Percentiles rank a stretch among this genome's conserved stretches.
Conservation (phyloP, 2,888 invertebrate species). For the Glomeris marginata region DNA sequence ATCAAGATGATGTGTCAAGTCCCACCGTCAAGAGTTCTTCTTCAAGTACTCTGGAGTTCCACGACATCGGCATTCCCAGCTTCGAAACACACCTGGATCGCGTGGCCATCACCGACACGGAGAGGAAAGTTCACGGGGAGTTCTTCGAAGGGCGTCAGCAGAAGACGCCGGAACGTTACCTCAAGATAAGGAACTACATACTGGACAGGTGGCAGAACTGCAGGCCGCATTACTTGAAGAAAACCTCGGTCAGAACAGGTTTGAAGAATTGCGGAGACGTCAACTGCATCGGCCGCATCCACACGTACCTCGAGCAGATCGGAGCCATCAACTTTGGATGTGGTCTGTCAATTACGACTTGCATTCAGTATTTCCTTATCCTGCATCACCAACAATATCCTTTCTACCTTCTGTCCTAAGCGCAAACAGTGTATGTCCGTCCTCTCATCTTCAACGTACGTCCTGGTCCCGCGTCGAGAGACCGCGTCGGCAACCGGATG, state of each 20-base stretch:
- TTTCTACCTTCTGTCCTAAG: too few relatives aligned
- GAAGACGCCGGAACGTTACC: conserved; percentile 42
- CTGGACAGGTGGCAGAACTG: conserved; percentile 38
- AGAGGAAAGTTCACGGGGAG: conserved; percentile 39
- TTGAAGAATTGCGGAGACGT: conserved; percentile 46
- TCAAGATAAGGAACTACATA: conserved; percentile 44
- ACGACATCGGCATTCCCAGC: conserved; percentile 33
- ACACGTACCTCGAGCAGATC: conserved; percentile 43
- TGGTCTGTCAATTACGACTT: conserved; percentile 29
- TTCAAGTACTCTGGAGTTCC: conserved; percentile 13
- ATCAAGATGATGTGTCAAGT: conserved; percentile 12
- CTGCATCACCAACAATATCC: background rate
- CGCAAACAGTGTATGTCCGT: conserved; percentile 8
- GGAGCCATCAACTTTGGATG: conserved; percentile 49
- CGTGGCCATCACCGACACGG: conserved; percentile 35
- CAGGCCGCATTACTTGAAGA: conserved; percentile 42
- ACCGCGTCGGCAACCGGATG: background rate
- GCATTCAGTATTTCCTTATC: too few relatives aligned
- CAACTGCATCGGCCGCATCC: conserved; percentile 43
- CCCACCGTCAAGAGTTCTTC: conserved; percentile 13
- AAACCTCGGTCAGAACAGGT: conserved; percentile 41
- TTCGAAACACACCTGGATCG: conserved; percentile 32
- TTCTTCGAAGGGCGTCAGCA: conserved; percentile 40
- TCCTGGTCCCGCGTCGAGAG: background rate
- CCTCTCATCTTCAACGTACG: background rate